phyloP scores from a whole-genome alignment of 1,140 invertebrate genomes.

The Paralvinella palmiformis region DNA sequence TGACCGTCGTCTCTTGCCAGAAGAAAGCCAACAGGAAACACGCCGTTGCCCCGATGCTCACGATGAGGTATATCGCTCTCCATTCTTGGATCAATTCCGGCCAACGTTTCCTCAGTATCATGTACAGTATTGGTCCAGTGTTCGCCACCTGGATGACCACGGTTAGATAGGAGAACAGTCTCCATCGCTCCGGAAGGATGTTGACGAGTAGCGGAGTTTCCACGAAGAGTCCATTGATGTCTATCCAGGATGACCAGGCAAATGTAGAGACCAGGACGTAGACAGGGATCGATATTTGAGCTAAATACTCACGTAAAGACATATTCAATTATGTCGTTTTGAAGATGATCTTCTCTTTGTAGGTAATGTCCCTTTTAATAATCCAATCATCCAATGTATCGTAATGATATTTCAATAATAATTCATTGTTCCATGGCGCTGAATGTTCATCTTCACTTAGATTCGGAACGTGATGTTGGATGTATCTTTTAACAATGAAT shows the following conservation, averaged over 20 bases:
- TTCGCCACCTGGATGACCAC: conserved; percentile 79
- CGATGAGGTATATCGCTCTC: conserved; percentile 62
- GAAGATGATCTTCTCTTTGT: too few species aligned
- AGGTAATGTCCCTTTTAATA: too few species aligned
- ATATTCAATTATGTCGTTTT: too few species aligned
- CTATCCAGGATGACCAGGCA: conserved; percentile 1
- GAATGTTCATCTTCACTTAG: too few species aligned
- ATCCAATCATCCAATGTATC: too few species aligned
- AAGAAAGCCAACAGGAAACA: conserved; percentile 67
- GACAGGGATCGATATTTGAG: too few species aligned
- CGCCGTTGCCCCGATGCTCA: conserved; percentile 61
- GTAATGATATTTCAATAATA: too few species aligned
- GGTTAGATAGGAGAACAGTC: conserved; percentile 74
- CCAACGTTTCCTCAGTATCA: conserved; percentile 50
- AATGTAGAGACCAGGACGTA: conserved; percentile 1
- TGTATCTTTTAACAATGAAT: too few species aligned
- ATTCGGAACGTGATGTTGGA: too few species aligned
- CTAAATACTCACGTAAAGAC: too few species aligned
- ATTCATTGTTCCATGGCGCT: too few species aligned
- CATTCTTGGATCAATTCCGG: conserved; percentile 53
- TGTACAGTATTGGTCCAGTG: conserved; percentile 70
- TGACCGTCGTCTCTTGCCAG: conserved; percentile 61
- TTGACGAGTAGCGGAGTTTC: conserved; percentile 65
- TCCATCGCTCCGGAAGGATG: conserved; percentile 80
- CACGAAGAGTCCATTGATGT: not conserved